Base-by-base conservation (phyloP, 2,888 invertebrate species). In the Penaeus monodon region DNA sequence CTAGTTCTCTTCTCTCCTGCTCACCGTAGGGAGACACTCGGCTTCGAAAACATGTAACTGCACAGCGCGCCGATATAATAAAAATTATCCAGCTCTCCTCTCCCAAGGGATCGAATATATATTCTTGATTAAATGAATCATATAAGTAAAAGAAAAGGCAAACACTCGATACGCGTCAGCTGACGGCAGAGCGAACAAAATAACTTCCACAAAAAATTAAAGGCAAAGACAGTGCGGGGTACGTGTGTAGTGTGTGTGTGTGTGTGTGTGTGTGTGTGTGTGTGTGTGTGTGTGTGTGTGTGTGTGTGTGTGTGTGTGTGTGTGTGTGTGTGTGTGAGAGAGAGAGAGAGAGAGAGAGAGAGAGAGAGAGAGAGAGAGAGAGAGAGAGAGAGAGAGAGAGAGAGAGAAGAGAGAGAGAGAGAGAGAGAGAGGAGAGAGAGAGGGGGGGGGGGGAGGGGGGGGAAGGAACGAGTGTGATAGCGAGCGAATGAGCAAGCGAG, bases 1-100 rank as follows among this genome's bases (percentile, higher is more conserved):
- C 73, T 24, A 57, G 85, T 85, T 78, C 78, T 85, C 85, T 68
- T 66, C 85, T 80, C 85, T 85, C 76, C 80, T 73, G 49, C 66
- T 27, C 44, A 27, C 33, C 66, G 65, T 49, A 57, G 33, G n/a
- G 22, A 17, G 27, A 27, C 63, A 64, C 65, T 27, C 76, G n/a
- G 38, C 29, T n/a, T n/a, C 33, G n/a, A 29, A 76, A 29, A 33
- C 44, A 76, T 20, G 44, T 66, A 24, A 38, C 38, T 24, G 24
- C 73, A 27, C 20, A 70, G 70, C 6, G 27, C 33, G 49, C 80
- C 38, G 27, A 20, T 49, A 49, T 44, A 20, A 12, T 33, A 22
- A 78, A 27, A 12, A 20, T 20, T 70, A 57, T 29, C 70, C 68
- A 2, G 68, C n/a, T 68, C 49, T 49, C 14, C 70, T 24, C 49